Percentiles rank a stretch among this genome's conserved stretches.
phyloP scores from a whole-genome alignment of 2,113 vertebrate species.

The Regulus satrapa region DNA sequence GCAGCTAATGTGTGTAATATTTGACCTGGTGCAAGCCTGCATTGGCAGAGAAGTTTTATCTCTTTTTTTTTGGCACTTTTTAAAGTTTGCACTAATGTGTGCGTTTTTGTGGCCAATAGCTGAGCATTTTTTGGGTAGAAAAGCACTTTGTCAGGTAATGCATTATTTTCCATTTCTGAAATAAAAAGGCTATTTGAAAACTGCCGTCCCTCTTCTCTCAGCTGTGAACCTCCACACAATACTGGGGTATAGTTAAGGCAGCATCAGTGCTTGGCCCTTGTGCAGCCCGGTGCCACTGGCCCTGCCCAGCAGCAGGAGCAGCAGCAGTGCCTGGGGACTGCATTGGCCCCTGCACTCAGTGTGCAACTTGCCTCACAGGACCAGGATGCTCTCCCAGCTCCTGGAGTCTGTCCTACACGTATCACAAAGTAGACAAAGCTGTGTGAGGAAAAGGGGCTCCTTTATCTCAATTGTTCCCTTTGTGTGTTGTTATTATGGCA shows the following conservation, averaged over 20 bases:
- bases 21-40: background rate
- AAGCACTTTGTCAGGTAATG: background rate
- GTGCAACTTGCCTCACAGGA: background rate
- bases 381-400: background rate
- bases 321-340: background rate
- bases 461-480: background rate
- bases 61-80: background rate
- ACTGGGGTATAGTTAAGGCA: background rate
- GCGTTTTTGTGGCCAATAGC: background rate
- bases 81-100: background rate
- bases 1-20: background rate
- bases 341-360: accelerated
- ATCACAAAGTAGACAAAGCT: background rate
- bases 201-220: background rate
- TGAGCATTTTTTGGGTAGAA: background rate
- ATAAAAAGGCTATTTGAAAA: background rate
- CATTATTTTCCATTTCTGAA: background rate
- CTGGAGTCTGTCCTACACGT: background rate
- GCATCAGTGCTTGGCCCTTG: background rate
- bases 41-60: background rate
- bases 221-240: background rate
- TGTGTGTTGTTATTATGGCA: background rate
- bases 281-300: background rate
- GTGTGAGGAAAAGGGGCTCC: background rate
- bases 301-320: background rate